Evolutionary conservation across 2,888 invertebrate species (phyloP), one percentile per base, ranked within the genome.

Genomic region (Labia minor): DNA sequence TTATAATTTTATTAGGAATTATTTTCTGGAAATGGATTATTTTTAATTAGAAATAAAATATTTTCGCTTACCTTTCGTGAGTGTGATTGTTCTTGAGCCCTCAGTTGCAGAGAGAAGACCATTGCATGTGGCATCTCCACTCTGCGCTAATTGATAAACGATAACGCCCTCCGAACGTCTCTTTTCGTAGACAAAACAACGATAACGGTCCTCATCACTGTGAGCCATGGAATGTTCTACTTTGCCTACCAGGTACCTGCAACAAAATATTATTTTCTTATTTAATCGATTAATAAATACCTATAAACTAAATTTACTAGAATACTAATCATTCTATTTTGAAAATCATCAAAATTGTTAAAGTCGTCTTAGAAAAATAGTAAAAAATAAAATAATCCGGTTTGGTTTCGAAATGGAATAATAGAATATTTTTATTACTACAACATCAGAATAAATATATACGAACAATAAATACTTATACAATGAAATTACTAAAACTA

Each of bases 141-240:
- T 88, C 75, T 89, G 70, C 1, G 70, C 70, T 37, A 70, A 66
- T 64, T 70, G 65, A 63, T 68, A 70, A 16, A 26, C 64, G 19
- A 61, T 18, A 14, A 66, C 65, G 8, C 70, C 69, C 37, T 67
- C 49, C 65, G 66, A 74, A 67, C 68, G 73, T 71, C 73, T 78
- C 71, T 78, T 80, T 73, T 86, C 86, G 79, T 89, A 89, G 69
- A 92, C 85, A 78, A 92, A 92, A 73, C 93, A 93, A 80, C 89
- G 84, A 78, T 89, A 93, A 63, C 87, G 85, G 72, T 90, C 89
- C 74, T 90, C 90, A 72, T 88, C 87, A 0, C 85, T 83, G 16
- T 84, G 77, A 14, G 76, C 77, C 73, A 76, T 77, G 62, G 75
- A 74, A 74, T 75, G 75, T 68, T 74, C 74, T 69, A 78, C 73